phyloP scores from a whole-genome alignment of 2,113 vertebrate genomes.

The Eidolon helvum region DNA sequence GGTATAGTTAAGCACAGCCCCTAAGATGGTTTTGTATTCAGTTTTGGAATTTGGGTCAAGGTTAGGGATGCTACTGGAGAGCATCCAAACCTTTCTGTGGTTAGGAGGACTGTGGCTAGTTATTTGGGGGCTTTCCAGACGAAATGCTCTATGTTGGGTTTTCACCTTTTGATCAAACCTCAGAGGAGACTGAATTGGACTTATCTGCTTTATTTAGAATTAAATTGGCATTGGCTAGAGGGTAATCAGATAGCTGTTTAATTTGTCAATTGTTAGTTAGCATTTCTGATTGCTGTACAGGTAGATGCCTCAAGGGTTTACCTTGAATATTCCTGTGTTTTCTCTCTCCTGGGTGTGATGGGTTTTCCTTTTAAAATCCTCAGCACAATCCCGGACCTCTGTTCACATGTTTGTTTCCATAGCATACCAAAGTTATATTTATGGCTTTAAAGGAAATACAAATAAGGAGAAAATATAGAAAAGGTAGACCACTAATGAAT shows the following conservation, averaged over 20 bases:
- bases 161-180: background rate
- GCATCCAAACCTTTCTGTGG: background rate
- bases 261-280: background rate
- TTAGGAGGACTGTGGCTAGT: background rate
- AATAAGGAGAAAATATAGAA: slow-evolving; percentile 1
- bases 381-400: background rate
- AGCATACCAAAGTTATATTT: background rate
- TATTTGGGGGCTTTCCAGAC: background rate
- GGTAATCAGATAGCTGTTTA: background rate
- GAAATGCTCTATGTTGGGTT: background rate
- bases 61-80: background rate
- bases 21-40: background rate
- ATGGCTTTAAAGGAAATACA: slow-evolving; percentile 13
- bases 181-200: background rate
- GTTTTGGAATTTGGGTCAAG: slow-evolving; percentile 28
- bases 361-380: background rate
- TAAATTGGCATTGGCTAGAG: background rate
- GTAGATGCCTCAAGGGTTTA: background rate
- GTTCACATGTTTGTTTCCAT: background rate
- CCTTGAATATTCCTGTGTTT: background rate
- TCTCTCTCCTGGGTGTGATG: background rate
- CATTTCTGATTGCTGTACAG: background rate
- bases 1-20: background rate
- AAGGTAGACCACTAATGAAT: background rate
- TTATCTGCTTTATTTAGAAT: background rate